Conservation (phyloP, 2,888 invertebrate species). For the Peribatodes rhomboidaria region DNA sequence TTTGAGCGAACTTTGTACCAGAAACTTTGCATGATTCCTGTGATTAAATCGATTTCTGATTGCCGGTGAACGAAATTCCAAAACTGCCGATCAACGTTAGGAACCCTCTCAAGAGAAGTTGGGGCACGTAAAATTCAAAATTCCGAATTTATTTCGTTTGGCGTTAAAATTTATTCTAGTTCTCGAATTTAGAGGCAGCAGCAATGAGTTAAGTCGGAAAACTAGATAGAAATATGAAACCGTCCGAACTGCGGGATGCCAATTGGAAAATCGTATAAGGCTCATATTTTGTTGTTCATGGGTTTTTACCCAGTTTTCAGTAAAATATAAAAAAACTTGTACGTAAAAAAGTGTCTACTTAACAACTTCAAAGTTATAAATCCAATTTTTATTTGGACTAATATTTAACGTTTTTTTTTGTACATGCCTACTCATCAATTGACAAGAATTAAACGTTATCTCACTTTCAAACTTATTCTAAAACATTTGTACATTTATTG, state of each 20-base stretch:
- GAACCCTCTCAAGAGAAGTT: slow-evolving; percentile 69
- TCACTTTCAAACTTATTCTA: too few species aligned
- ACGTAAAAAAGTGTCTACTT: background rate
- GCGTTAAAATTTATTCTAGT: slow-evolving; percentile 60
- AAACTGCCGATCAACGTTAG: slow-evolving; percentile 81
- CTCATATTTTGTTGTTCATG: slow-evolving; percentile 2
- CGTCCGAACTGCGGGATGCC: slow-evolving; percentile 2
- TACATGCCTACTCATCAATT: too few species aligned
- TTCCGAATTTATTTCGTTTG: slow-evolving; percentile 65
- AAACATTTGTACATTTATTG: too few species aligned
- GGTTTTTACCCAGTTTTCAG: background rate
- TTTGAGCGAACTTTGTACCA: slow-evolving; percentile 79
- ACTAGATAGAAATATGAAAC: slow-evolving; percentile 29
- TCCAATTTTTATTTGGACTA: too few species aligned
- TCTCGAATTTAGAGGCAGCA: slow-evolving; percentile 41
- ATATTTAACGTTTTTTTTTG: too few species aligned
- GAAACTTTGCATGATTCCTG: slow-evolving; percentile 81
- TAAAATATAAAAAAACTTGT: background rate
- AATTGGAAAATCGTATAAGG: slow-evolving; percentile 11
- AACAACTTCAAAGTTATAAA: too few species aligned
- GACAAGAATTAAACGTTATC: too few species aligned
- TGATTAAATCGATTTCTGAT: slow-evolving; percentile 85
- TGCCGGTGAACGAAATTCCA: slow-evolving; percentile 77
- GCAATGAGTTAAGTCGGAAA: slow-evolving; percentile 37
- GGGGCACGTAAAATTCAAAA: slow-evolving; percentile 74